Percentiles rank a stretch among this genome's conserved stretches.
Conservation (phyloP, 2,888 invertebrate species). For the Drosophila aldrichi region DNA sequence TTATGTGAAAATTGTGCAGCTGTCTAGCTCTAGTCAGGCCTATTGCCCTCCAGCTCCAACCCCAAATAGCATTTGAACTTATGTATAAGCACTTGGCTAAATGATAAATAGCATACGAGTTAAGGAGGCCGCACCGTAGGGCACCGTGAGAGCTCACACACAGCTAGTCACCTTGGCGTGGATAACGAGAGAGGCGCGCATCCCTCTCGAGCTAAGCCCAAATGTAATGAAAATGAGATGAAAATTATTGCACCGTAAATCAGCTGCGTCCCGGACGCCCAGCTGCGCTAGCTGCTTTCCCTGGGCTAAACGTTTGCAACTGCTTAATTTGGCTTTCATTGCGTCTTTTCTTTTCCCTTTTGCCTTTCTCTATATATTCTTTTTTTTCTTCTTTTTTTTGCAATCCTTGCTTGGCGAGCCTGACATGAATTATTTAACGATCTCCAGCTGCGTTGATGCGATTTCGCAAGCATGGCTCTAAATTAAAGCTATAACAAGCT, state of each 20-base stretch:
- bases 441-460: conserved; percentile 81
- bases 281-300: conserved; percentile 58
- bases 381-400: conserved; percentile 3
- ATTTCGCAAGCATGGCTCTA: conserved; percentile 70
- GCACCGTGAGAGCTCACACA: conserved; percentile 21
- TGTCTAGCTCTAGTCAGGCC: conserved; percentile 40
- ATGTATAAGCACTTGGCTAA: conserved; percentile 48
- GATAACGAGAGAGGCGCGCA: not conserved
- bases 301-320: conserved; percentile 71
- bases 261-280: conserved; percentile 55
- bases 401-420: conserved; percentile 42
- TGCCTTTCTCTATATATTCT: not conserved
- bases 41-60: conserved; percentile 32
- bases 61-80: conserved; percentile 32
- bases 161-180: conserved; percentile 27
- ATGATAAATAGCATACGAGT: conserved; percentile 69
- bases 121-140: conserved; percentile 12
- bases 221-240: conserved; percentile 81
- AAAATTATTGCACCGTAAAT: conserved; percentile 80
- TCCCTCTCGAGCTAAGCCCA: conserved; percentile 53
- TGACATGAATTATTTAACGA: conserved; percentile 82
- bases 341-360: conserved; percentile 57
- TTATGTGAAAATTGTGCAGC: conserved; percentile 54
- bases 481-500: conserved; percentile 79
- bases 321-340: conserved; percentile 83